Percentiles rank a stretch among this genome's conserved stretches.
These are phyloP conservation scores for Standfussiana lucernea DNA, from an alignment of 2,888 invertebrate genomes.

Conservation along the genomic window DNA sequence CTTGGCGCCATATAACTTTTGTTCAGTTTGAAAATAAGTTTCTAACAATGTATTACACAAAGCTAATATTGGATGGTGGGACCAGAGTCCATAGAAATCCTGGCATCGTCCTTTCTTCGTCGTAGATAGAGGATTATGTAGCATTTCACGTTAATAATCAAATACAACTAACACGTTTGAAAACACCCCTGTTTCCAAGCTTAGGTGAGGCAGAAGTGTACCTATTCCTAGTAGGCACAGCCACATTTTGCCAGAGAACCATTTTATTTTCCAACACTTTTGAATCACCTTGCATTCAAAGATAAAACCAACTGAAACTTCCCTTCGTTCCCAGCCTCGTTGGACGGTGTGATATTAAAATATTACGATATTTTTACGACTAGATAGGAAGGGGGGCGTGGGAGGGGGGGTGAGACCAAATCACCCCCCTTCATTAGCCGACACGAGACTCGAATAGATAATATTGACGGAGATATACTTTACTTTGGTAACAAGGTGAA, in stretches of 20 bases:
- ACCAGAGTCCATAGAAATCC: too few relatives aligned
- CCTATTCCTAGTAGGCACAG: background rate
- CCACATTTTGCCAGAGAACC: background rate
- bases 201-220: background rate
- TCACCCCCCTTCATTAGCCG: conserved; percentile 42
- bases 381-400: background rate
- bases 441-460: conserved; percentile 43
- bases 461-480: conserved; percentile 29
- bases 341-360: conserved; percentile 44
- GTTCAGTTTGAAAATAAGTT: too few relatives aligned
- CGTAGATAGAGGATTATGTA: background rate
- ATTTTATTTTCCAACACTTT: background rate
- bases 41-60: too few relatives aligned
- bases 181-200: background rate
- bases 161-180: background rate
- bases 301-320: background rate
- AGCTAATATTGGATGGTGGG: too few relatives aligned
- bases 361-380: conserved; percentile 58
- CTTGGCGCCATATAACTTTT: too few relatives aligned
- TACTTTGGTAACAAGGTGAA: background rate
- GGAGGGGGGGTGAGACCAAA: background rate
- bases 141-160: background rate
- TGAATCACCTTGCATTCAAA: background rate
- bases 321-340: background rate
- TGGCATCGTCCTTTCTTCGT: too few relatives aligned